These are phyloP conservation scores for Andrena flavipes DNA, from an alignment of 2,888 invertebrate genomes.

Conservation along the genomic window DNA sequence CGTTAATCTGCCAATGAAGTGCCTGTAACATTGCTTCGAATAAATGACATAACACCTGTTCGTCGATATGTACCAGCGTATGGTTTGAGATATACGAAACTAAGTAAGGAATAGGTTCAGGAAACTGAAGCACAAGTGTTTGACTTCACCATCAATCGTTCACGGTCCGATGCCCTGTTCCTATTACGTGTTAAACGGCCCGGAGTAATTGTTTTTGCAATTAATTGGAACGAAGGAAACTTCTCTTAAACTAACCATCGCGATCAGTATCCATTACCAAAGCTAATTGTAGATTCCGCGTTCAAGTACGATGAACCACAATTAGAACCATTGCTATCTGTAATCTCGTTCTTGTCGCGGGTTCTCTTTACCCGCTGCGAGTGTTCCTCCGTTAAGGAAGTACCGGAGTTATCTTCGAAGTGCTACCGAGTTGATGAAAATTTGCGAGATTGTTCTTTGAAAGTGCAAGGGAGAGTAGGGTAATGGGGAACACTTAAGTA, in stretches of 20 bases:
- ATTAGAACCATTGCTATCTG: not conserved
- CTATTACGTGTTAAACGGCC: constrained; percentile 18
- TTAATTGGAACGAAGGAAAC: not conserved
- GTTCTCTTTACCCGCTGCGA: not conserved
- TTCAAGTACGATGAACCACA: constrained; percentile 11
- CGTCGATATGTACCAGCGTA: no score
- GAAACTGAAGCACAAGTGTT: not conserved
- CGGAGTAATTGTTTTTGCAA: constrained; percentile 13
- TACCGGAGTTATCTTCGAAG: no score
- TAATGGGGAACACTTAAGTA: no score
- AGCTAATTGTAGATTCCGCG: not conserved
- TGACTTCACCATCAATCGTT: not conserved
- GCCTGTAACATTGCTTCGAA: not conserved
- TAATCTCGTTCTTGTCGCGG: not conserved
- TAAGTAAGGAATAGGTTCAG: no score
- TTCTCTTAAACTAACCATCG: not conserved
- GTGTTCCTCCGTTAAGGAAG: not conserved
- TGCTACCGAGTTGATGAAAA: no score
- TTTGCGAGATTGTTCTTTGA: no score
- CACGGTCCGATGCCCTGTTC: not conserved
- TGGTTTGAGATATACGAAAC: no score
- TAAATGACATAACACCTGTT: not conserved
- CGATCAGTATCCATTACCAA: not conserved
- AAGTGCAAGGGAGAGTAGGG: no score
- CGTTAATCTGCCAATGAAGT: constrained; percentile 23